phyloP scores from a whole-genome alignment of 2,888 invertebrate species.

The Endotricha flammealis region DNA sequence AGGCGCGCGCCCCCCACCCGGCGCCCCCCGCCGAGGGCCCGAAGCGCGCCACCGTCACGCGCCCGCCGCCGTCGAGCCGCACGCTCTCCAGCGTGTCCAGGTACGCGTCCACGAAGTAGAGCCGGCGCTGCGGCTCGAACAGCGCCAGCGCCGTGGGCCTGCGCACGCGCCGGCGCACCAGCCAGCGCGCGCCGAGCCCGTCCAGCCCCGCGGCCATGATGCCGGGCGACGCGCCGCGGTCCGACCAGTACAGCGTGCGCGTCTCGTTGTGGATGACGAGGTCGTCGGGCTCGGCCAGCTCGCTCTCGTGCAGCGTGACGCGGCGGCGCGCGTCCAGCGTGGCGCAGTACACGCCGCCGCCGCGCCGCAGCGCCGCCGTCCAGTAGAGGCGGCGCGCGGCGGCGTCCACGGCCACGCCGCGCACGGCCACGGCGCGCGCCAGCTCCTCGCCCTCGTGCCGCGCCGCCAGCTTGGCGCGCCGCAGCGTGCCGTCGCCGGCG shows the following conservation, averaged over 20 bases:
- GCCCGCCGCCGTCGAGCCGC: constrained; percentile 82
- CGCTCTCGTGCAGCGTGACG: constrained; percentile 68
- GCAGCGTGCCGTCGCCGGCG: constrained; percentile 38
- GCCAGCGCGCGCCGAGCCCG: constrained; percentile 69
- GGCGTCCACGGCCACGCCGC: constrained; percentile 87
- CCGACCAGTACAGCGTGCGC: constrained; percentile 86
- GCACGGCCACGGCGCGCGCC: constrained; percentile 79
- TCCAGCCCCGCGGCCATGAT: constrained; percentile 83
- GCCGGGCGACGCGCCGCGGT: constrained; percentile 79
- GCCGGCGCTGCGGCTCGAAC: constrained; percentile 83
- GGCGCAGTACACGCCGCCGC: constrained; percentile 42
- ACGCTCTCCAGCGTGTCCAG: constrained; percentile 84
- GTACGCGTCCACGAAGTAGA: constrained; percentile 93
- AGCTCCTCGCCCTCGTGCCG: constrained; percentile 42
- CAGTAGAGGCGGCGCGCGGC: constrained; percentile 83
- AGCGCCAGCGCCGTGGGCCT: constrained; percentile 88
- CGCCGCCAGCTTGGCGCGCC: constrained; percentile 19
- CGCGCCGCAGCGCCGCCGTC: constrained; percentile 64
- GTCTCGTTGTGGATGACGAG: constrained; percentile 82
- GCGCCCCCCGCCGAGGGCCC: constrained; percentile 19
- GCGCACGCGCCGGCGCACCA: constrained; percentile 80
- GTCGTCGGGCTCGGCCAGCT: constrained; percentile 82
- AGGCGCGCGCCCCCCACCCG: constrained; percentile 26
- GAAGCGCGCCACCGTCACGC: constrained; percentile 53
- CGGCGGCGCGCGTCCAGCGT: constrained; percentile 77